Base-by-base conservation (phyloP, 2,113 vertebrate genomes). In the Chaetodon trifascialis region DNA sequence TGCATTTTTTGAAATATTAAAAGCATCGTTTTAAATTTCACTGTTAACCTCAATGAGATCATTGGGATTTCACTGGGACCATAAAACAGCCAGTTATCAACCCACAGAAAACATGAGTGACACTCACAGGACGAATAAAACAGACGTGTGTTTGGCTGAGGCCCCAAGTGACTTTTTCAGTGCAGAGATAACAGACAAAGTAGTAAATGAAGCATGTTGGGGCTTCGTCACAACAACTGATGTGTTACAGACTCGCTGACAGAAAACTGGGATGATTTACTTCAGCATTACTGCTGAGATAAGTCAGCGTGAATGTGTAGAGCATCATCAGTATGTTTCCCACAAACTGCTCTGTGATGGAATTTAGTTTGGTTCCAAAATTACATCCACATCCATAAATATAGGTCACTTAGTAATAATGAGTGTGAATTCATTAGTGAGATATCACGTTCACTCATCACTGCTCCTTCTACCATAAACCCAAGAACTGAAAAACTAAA, bases 21-120 rank as follows among this genome's bases (percentile, higher is more conserved):
- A 30, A 89, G 82, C 60, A 40, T 51, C 2, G 65, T 87, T 84
- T 87, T 80, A 82, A 73, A 83, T 88, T 78, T 86, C 66, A 84
- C 74, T 80, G 85, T 64, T 80, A 83, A 90, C 87, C 87, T 85
- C 88, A 89, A 83, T 89, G 85, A 87, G 88, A 89, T 89, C 82
- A 89, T 79, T n/a, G 68, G 68, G 72, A 68, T 90, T 91, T 89
- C 67, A 86, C 67, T 75, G 52, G 52, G 68, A 80, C 86, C 70
- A 77, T 89, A 91, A 91, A 83, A 55, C 7, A 30, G 55, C 71
- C 78, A 76, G 73, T 74, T 68, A 86, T 82, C 76, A 80, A 67
- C 56, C 82, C 84, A 82, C 59, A 85, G 70, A 73, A 88, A 86
- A 82, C 66, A 78, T 64, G 75, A 77, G 59, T 34, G 63, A 71